These are phyloP conservation scores for Melanaphis sacchari DNA, from an alignment of 1,140 invertebrate species.

Conservation along the genomic window DNA sequence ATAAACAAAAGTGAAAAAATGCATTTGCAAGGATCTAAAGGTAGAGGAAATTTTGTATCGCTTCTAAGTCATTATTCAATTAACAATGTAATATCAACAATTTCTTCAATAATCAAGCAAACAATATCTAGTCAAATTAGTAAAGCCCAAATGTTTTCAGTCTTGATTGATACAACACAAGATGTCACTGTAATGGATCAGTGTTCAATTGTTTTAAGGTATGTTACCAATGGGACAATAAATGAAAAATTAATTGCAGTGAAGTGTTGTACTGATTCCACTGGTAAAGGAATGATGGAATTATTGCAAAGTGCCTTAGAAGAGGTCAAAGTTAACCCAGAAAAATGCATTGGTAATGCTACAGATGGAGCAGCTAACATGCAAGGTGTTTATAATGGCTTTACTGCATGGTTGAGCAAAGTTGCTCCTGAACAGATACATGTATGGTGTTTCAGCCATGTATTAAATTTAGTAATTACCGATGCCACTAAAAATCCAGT, in stretches of 20 bases:
- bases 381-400: background rate
- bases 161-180: background rate
- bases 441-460: slow-evolving; percentile 10
- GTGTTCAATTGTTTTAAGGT: background rate
- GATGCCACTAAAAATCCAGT: slow-evolving; percentile 24
- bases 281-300: background rate
- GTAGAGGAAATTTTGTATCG: background rate
- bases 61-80: background rate
- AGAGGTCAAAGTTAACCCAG: background rate
- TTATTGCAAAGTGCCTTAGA: background rate
- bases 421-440: background rate
- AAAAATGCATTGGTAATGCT: slow-evolving; percentile 33
- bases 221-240: slow-evolving; percentile 2
- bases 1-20: background rate
- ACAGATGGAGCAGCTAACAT: slow-evolving; percentile 12
- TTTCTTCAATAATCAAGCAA: background rate
- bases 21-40: background rate
- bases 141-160: background rate
- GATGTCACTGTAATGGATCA: background rate
- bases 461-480: slow-evolving; percentile 28
- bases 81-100: background rate
- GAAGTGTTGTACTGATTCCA: background rate
- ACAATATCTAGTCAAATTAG: background rate
- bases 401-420: background rate
- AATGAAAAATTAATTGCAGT: slow-evolving; percentile 14